Evolutionary conservation across 2,797 vertebrate genomes (phyloP).

Genomic region (Rhinophrynus dorsalis): DNA sequence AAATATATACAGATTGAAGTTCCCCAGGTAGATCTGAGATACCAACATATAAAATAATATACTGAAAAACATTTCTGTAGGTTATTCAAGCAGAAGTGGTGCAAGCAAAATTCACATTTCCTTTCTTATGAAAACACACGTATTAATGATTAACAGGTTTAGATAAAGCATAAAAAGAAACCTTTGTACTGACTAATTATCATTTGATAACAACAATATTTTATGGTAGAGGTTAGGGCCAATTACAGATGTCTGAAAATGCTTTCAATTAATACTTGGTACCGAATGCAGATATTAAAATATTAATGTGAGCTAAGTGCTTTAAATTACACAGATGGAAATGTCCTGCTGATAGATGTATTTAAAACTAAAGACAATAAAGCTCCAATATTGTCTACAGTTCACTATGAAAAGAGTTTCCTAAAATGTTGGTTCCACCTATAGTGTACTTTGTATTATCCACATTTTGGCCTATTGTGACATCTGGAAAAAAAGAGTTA

Average conservation of each 20-base stretch:
- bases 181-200: slow-evolving; percentile 21
- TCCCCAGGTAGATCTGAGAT: background rate
- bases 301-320: slow-evolving; percentile 40
- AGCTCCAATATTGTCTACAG: too few relatives aligned
- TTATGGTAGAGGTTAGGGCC: slow-evolving; percentile 12
- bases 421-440: too few relatives aligned
- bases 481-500: too few relatives aligned
- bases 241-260: slow-evolving; percentile 20
- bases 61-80: too few relatives aligned
- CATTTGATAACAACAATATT: slow-evolving; percentile 23
- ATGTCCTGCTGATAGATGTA: slow-evolving; percentile 24
- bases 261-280: slow-evolving; percentile 29
- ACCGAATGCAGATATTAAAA: slow-evolving; percentile 20
- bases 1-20: too few relatives aligned
- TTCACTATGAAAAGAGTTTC: too few relatives aligned
- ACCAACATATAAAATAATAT: too few relatives aligned
- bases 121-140: background rate
- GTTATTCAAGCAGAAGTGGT: background rate
- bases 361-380: slow-evolving; percentile 28
- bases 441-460: too few relatives aligned
- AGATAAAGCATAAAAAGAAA: background rate
- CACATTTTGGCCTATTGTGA: too few relatives aligned
- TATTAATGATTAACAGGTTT: background rate
- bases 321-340: slow-evolving; percentile 28
- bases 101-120: background rate